Evolutionary conservation across 2,113 vertebrate genomes (phyloP).

Genomic region (Panthera leo): DNA sequence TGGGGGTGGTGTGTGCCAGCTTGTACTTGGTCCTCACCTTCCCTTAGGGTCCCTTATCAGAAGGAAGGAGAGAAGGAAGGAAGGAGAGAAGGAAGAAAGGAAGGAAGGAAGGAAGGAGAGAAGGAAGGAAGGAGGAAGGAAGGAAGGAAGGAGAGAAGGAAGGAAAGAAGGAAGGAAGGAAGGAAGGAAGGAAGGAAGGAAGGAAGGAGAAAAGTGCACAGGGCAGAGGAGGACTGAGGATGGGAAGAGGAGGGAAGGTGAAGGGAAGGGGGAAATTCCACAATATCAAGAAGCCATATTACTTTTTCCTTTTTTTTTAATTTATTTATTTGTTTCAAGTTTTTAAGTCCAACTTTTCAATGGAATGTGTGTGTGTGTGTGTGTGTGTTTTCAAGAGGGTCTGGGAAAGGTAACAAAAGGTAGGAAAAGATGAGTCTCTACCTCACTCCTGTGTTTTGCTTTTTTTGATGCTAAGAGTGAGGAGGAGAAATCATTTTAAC

Average conservation of each 20-base stretch:
- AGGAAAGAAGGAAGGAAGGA: rapidly evolving
- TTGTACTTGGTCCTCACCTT: no score
- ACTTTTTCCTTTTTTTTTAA: background rate
- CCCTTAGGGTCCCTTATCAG: no score
- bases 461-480: background rate
- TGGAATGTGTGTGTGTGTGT: no score
- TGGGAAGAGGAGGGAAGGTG: background rate
- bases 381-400: background rate
- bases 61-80: no score
- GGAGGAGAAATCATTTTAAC: background rate
- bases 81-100: no score
- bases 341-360: background rate
- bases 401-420: background rate
- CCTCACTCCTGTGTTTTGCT: background rate
- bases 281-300: background rate
- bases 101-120: background rate
- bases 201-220: background rate
- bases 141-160: rapidly evolving
- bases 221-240: no score
- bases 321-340: background rate
- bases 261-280: background rate
- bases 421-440: background rate
- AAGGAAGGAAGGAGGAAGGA: background rate
- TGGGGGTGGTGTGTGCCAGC: no score
- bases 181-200: background rate